Base-by-base conservation (phyloP, 2,797 vertebrate genomes). In the Coendou prehensilis region DNA sequence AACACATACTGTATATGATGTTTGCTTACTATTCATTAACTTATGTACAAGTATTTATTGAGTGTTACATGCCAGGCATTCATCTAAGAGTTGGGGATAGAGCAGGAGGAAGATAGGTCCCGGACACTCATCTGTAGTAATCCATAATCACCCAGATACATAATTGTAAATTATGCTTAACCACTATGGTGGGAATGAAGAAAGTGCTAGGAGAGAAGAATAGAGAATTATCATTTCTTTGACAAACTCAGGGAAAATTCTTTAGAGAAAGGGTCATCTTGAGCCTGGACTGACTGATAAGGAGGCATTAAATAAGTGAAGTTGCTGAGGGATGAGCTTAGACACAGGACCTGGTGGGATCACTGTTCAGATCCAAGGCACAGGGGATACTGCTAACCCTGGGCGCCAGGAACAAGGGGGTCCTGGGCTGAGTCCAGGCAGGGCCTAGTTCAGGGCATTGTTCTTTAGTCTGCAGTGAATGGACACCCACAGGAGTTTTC, bases 11-110 rank as follows among this genome's bases (percentile, higher is more conserved):
- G 1, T 76, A 47, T 28, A 7, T 63, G 17, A 47, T 56, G 1
- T 81, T 96, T 87, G 33, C n/a, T 85, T 75, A 80, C 64, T 76
- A 5, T 79, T 78, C 52, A 23, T 94, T 85, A 23, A 61, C 59
- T 81, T 87, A 61, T 71, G 89, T 81, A 47, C 84, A 91, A 45
- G 15, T 90, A 83, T 61, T 76, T 89, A 14, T 41, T 79, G 59
- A 84, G 54, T 64, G 2, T 64, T 94, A 15, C 28, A 17, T 87
- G 47, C 52, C n/a, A 54, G 52, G 9, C 26, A 52, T 52, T 76
- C 47, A 71, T 69, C 3, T 8, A 64, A 92, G 76, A 87, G 23
- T 54, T 93, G 52, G 9, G 52, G 33, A 18, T 82, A 81, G 9
- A 93, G 15, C 20, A 61, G 79, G 56, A 85, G 47, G 14, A 67